These are phyloP conservation scores for Coptodon bakossiorum DNA, from an alignment of 2,113 vertebrate species.

Conservation along the genomic window DNA sequence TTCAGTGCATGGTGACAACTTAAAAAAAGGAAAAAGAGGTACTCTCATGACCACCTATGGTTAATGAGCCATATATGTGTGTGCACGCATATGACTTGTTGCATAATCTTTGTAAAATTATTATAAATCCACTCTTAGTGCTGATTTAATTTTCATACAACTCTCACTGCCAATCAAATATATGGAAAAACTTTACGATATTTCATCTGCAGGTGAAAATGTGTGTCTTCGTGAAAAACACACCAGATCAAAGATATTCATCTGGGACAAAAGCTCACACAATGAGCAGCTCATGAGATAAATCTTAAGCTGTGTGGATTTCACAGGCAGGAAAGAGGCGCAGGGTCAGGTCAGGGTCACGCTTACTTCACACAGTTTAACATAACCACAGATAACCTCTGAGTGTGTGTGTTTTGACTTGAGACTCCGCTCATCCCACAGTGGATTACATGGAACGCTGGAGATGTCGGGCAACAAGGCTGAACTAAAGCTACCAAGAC, in stretches of 20 bases:
- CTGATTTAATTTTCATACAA: background rate
- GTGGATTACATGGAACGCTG: slow-evolving; percentile 25
- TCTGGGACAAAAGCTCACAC: background rate
- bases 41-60: background rate
- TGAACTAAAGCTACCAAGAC: background rate
- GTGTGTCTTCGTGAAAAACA: background rate
- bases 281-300: background rate
- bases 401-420: background rate
- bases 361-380: background rate
- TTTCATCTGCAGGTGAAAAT: background rate
- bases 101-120: background rate
- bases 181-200: background rate
- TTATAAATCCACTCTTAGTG: background rate
- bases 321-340: background rate
- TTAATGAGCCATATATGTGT: background rate
- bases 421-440: background rate
- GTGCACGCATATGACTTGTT: background rate
- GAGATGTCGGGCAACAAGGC: slow-evolving; percentile 23
- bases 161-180: background rate
- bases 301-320: slow-evolving; percentile 6
- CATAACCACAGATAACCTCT: background rate
- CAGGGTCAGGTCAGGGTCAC: background rate
- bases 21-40: background rate
- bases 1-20: background rate
- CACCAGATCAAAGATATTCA: background rate